A percentile compares a stretch with the other conserved stretches of the same genome.
Conservation (phyloP, 2,797 vertebrate genomes). For the Carapus acus region DNA sequence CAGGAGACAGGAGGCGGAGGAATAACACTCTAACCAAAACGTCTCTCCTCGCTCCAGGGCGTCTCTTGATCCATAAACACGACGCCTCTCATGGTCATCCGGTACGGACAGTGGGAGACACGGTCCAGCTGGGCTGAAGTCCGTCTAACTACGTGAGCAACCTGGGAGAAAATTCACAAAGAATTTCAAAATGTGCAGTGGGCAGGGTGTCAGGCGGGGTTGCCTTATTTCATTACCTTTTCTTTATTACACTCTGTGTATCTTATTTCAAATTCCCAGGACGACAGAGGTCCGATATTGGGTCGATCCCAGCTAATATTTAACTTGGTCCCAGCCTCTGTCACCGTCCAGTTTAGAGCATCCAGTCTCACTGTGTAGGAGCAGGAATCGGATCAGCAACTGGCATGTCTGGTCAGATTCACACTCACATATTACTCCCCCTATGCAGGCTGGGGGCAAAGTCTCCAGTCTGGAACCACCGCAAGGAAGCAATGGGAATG, state of each 20-base stretch:
- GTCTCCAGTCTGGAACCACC: no score
- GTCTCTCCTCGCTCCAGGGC: fast-evolving
- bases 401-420: no score
- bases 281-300: fast-evolving
- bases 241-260: background rate
- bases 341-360: conserved; percentile 17
- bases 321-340: background rate
- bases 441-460: no score
- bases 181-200: background rate
- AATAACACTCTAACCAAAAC: conserved; percentile 26
- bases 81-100: conserved; percentile 14
- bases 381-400: background rate
- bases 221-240: no score
- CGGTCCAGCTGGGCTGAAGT: fast-evolving
- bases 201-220: no score
- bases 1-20: background rate
- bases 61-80: no score
- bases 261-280: fast-evolving
- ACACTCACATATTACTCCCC: no score
- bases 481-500: no score
- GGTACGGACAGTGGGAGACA: background rate
- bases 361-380: conserved; percentile 33
- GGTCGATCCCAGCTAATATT: conserved; percentile 27
- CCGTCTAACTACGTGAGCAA: fast-evolving
- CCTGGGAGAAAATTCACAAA: conserved; percentile 1